Percentiles rank a stretch among this genome's conserved stretches.
Conservation (phyloP, 2,113 vertebrate genomes). For the Gallinago paraguaiae region DNA sequence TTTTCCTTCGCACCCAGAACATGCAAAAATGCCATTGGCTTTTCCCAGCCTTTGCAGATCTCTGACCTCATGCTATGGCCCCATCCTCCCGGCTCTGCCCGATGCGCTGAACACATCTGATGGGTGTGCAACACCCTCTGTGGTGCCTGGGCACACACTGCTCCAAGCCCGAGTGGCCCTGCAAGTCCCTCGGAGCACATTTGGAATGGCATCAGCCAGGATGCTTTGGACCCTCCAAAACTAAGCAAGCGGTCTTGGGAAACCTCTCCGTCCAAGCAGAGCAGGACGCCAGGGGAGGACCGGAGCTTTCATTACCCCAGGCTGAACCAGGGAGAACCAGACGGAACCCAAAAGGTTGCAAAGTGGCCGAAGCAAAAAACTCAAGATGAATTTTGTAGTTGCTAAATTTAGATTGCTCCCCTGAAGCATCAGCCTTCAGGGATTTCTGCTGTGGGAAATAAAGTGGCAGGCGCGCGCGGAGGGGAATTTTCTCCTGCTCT, state of each 20-base stretch:
- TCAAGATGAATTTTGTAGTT: neutral
- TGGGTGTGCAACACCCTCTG: neutral
- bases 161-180: neutral
- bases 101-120: neutral
- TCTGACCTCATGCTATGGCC: neutral
- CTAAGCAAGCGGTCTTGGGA: neutral
- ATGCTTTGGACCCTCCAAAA: neutral
- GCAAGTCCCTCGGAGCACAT: neutral
- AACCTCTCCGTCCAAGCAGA: neutral
- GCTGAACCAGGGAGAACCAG: neutral
- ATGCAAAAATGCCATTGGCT: neutral
- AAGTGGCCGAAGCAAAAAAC: neutral
- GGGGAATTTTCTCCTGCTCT: neutral
- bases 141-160: rapidly evolving
- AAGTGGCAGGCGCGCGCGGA: neutral
- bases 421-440: neutral
- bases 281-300: neutral
- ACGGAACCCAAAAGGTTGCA: neutral
- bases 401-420: conserved; percentile 37
- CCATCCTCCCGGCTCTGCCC: neutral
- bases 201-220: neutral
- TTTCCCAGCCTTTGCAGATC: neutral
- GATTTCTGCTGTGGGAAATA: conserved; percentile 9
- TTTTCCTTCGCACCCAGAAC: neutral
- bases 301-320: neutral